phyloP scores from a whole-genome alignment of 2,888 invertebrate genomes.

The Cheilosia soror region DNA sequence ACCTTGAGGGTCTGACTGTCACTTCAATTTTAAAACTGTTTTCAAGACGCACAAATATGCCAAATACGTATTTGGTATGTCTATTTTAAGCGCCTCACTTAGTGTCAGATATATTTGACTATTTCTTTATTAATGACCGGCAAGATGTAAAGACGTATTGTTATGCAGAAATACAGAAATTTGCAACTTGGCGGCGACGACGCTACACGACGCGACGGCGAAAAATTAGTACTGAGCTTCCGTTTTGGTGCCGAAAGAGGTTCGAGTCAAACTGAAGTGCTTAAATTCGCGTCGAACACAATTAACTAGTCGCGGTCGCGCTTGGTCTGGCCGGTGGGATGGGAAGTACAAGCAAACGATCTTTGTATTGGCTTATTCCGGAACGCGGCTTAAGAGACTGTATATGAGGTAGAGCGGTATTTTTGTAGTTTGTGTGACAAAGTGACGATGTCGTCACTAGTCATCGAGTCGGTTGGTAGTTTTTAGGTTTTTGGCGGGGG shows the following conservation, averaged over 20 bases:
- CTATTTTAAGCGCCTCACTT: too few relatives aligned
- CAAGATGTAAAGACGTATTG: not conserved
- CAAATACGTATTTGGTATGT: too few relatives aligned
- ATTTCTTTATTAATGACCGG: too few relatives aligned
- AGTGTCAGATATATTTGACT: too few relatives aligned
- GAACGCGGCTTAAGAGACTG: conserved; percentile 3
- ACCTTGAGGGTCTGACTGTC: not conserved
- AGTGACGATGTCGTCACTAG: conserved; percentile 67
- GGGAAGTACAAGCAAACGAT: conserved; percentile 28
- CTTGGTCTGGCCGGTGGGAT: conserved; percentile 11
- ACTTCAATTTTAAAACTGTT: not conserved
- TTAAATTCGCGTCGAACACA: conserved; percentile 65
- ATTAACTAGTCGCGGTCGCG: conserved; percentile 58
- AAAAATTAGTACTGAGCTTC: conserved; percentile 38
- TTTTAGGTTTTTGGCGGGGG: not conserved
- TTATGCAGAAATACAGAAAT: not conserved
- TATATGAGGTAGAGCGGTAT: not conserved
- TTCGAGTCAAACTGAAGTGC: conserved; percentile 72
- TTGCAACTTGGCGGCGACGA: not conserved
- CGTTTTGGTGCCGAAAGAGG: conserved; percentile 69
- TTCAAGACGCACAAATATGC: too few relatives aligned
- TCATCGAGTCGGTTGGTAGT: conserved; percentile 37
- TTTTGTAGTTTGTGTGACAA: conserved; percentile 30
- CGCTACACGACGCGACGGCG: not conserved
- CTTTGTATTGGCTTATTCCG: conserved; percentile 28